phyloP scores from a whole-genome alignment of 2,113 vertebrate genomes.

The Oostethus manadensis region DNA sequence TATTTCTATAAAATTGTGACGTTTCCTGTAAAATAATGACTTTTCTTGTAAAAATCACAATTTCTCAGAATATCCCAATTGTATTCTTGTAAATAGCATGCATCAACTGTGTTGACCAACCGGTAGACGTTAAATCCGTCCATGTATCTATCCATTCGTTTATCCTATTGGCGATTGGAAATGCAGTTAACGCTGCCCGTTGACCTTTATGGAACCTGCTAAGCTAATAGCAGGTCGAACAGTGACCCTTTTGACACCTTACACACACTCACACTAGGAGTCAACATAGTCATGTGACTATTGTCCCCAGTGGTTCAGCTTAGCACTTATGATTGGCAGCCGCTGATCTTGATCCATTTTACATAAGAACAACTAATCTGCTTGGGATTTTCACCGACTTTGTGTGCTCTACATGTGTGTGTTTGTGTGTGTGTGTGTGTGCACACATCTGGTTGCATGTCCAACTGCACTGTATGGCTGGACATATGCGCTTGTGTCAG shows the following conservation, averaged over 20 bases:
- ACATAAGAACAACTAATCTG: slow-evolving; percentile 70
- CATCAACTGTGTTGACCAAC: no score
- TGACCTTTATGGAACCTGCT: no score
- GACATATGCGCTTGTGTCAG: slow-evolving; percentile 42
- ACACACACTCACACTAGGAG: slow-evolving; percentile 22
- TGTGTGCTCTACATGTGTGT: slow-evolving; percentile 26
- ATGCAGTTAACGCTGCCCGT: no score
- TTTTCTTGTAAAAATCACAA: no score
- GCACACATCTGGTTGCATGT: slow-evolving; percentile 29
- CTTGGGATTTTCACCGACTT: slow-evolving; percentile 43
- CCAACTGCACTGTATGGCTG: slow-evolving; percentile 24
- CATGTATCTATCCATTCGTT: not conserved
- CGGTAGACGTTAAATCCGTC: not conserved
- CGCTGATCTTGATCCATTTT: slow-evolving; percentile 59
- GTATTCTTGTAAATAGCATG: no score
- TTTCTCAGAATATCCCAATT: no score
- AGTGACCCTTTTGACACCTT: slow-evolving; percentile 11
- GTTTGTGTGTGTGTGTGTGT: slow-evolving; percentile 24
- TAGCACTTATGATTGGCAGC: slow-evolving; percentile 35
- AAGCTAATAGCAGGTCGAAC: not conserved
- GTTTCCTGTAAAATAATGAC: no score
- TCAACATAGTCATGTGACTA: slow-evolving; percentile 21
- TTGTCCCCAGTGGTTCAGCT: slow-evolving; percentile 23
- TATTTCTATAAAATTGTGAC: no score
- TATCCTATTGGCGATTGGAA: not conserved